A percentile compares a stretch with the other conserved stretches of the same genome.
Evolutionary conservation across 53 echinoderm and acorn worm species (phyloP).

Genomic region (Hippasteria phrygiana): DNA sequence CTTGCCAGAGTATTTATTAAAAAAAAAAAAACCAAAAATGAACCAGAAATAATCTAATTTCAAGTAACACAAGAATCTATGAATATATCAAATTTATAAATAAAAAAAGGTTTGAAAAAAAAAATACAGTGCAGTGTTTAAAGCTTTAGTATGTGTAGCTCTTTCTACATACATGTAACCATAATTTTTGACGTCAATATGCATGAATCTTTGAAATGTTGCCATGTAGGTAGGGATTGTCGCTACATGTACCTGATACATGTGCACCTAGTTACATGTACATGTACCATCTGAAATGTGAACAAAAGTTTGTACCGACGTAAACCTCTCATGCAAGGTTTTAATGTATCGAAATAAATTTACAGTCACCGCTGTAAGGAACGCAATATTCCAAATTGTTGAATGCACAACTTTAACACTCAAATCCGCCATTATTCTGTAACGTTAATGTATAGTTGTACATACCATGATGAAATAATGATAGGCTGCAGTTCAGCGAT

Average conservation of each 20-base stretch:
- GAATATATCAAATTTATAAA: not conserved
- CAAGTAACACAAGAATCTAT: not conserved
- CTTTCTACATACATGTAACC: constrained; percentile 27
- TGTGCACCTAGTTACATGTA: not conserved
- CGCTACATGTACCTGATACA: not conserved
- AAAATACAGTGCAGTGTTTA: not conserved
- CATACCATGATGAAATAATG: too few species aligned
- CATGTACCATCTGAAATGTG: constrained; percentile 1
- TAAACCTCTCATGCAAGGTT: too few species aligned
- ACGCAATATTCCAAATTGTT: too few species aligned
- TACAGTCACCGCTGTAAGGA: too few species aligned
- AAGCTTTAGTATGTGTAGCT: constrained; percentile 23
- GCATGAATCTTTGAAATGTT: constrained; percentile 57
- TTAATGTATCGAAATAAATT: too few species aligned
- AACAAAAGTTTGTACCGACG: too few species aligned
- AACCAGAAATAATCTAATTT: constrained; percentile 4
- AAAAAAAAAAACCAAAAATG: not conserved
- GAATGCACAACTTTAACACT: too few species aligned
- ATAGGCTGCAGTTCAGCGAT: too few species aligned
- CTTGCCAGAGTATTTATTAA: not conserved
- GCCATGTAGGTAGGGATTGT: not conserved
- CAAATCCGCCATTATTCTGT: too few species aligned
- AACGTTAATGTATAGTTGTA: too few species aligned
- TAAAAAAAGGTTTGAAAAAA: not conserved
- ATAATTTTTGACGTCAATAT: constrained; percentile 28